A percentile compares a stretch with the other conserved stretches of the same genome.
phyloP scores from a whole-genome alignment of 2,888 invertebrate genomes.

The Ophion ellenae region DNA sequence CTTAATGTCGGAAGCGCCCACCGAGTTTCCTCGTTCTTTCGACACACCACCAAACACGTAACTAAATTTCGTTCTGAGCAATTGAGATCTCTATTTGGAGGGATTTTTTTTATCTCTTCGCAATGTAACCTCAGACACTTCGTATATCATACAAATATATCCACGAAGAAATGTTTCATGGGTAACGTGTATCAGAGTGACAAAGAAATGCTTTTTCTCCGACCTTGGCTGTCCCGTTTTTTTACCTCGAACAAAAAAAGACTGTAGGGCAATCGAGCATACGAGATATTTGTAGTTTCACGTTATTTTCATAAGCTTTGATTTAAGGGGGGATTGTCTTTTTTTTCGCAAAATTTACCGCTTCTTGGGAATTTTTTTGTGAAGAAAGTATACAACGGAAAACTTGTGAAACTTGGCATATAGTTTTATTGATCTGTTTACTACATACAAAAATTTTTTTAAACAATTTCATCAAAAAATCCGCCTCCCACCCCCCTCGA shows the following conservation, averaged over 20 bases:
- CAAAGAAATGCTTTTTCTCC: neutral
- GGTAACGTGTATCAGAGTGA: neutral
- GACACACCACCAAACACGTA: constrained; percentile 19
- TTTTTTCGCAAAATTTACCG: too few relatives aligned
- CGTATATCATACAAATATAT: constrained; percentile 39
- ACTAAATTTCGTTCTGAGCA: constrained; percentile 77
- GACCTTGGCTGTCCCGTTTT: neutral
- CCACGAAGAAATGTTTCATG: constrained; percentile 41
- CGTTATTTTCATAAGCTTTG: neutral
- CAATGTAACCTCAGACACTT: constrained; percentile 45
- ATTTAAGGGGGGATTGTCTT: too few relatives aligned
- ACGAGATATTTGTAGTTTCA: neutral
- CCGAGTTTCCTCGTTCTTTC: constrained; percentile 24
- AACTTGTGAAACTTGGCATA: too few relatives aligned
- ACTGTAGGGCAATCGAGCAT: neutral
- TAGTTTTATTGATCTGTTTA: too few relatives aligned
- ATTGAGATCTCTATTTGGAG: constrained; percentile 80
- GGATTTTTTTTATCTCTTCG: constrained; percentile 72
- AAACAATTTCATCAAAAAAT: too few relatives aligned
- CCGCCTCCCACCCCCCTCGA: too few relatives aligned
- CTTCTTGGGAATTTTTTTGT: too few relatives aligned
- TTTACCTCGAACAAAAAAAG: neutral
- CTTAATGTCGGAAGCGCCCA: constrained; percentile 11
- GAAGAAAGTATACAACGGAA: too few relatives aligned
- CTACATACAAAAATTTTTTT: too few relatives aligned